A percentile compares a stretch with the other conserved stretches of the same genome.
Evolutionary conservation across 2,113 vertebrate species (phyloP).

Genomic region (Monopterus albus): DNA sequence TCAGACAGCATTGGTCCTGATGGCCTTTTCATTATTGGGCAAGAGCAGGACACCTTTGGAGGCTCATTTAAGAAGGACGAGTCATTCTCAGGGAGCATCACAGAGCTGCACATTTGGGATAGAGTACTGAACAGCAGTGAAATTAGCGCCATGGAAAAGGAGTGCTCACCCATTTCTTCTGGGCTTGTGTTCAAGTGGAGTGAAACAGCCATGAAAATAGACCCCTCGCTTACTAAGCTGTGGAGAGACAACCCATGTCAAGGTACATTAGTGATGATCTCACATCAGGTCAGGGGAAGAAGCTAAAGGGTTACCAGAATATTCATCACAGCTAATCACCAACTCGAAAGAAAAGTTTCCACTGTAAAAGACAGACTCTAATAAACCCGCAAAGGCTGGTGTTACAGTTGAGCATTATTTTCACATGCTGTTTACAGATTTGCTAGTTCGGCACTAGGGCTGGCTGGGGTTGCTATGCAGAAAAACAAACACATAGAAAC

Average conservation of each 20-base stretch:
- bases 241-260: conserved; percentile 72
- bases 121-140: conserved; percentile 69
- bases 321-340: background rate
- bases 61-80: conserved; percentile 68
- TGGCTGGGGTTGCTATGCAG: conserved; percentile 54
- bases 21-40: conserved; percentile 78
- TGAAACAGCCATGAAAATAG: conserved; percentile 64
- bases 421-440: conserved; percentile 28
- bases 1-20: conserved; percentile 56
- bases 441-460: conserved; percentile 5
- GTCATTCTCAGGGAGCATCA: conserved; percentile 81
- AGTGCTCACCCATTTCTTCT: conserved; percentile 70
- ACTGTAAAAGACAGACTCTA: background rate
- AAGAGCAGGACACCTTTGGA: conserved; percentile 74
- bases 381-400: background rate
- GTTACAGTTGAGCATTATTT: background rate
- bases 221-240: conserved; percentile 61
- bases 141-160: conserved; percentile 77
- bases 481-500: conserved; percentile 41
- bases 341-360: background rate
- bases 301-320: background rate
- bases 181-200: conserved; percentile 81
- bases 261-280: conserved; percentile 69
- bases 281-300: background rate
- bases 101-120: conserved; percentile 83